A percentile compares a stretch with the other conserved stretches of the same genome.
Evolutionary conservation across 2,113 vertebrate species (phyloP).

Genomic region (Synodontis membranacea): DNA sequence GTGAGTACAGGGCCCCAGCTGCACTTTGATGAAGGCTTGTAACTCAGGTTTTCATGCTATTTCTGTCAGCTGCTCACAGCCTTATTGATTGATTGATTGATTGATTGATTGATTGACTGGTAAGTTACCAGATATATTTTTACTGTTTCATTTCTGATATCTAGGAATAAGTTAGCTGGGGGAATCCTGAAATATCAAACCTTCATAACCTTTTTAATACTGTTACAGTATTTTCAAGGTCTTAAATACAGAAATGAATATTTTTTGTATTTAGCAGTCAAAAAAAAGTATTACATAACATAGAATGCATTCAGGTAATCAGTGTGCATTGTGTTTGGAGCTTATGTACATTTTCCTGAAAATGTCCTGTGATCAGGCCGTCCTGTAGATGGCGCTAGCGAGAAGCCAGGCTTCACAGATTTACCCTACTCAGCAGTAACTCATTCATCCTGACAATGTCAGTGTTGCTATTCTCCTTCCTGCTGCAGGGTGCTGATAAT

Average conservation of each 20-base stretch:
- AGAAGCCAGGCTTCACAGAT: conserved; percentile 39
- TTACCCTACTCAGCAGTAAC: conserved; percentile 45
- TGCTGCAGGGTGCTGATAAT: conserved; percentile 26
- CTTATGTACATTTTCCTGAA: background rate
- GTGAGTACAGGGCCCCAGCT: conserved; percentile 3
- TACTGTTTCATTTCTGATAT: background rate
- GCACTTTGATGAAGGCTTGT: conserved; percentile 22
- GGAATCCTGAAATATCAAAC: background rate
- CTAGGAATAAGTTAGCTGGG: background rate
- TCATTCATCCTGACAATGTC: conserved; percentile 51
- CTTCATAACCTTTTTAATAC: background rate
- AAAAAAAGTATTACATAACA: background rate
- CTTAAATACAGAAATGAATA: background rate
- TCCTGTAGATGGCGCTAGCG: conserved; percentile 53
- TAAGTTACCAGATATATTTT: background rate
- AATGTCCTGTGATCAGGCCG: background rate
- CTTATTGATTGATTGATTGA: too few relatives aligned
- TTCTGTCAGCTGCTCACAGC: background rate
- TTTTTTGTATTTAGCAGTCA: background rate
- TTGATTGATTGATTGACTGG: too few relatives aligned
- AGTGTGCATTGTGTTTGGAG: background rate
- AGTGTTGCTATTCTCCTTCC: conserved; percentile 39
- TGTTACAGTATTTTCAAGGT: background rate
- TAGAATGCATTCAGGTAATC: background rate
- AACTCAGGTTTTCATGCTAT: conserved; percentile 12